Evolutionary conservation across 2,797 vertebrate species (phyloP).

Genomic region (Steatocranus sp.): DNA sequence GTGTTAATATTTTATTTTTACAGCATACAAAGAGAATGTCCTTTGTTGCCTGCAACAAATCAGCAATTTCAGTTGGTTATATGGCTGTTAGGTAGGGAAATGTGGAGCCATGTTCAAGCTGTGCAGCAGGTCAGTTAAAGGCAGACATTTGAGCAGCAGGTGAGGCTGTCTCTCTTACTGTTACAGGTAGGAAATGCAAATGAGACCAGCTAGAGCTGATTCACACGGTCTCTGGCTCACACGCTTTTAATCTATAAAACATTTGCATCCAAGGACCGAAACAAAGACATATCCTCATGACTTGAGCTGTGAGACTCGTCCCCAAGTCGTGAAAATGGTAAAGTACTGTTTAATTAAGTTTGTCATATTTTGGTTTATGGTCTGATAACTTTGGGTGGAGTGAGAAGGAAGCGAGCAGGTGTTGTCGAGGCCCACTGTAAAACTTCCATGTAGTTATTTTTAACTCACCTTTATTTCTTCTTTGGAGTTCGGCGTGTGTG

Average conservation of each 20-base stretch:
- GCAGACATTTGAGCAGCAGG: constrained; percentile 4
- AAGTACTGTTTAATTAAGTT: constrained; percentile 34
- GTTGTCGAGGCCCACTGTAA: background rate
- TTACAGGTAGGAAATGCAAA: constrained; percentile 71
- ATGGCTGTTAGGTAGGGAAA: background rate
- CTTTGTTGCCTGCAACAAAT: background rate
- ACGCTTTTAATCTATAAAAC: background rate
- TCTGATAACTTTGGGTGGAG: background rate
- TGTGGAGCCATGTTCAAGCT: background rate
- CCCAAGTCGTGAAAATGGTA: constrained; percentile 63
- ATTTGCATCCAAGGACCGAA: constrained; percentile 44
- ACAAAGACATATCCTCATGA: constrained; percentile 46
- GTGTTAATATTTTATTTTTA: background rate
- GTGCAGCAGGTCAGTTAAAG: background rate
- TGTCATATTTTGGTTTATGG: background rate
- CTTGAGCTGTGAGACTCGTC: constrained; percentile 18
- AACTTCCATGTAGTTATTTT: background rate
- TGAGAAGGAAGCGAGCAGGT: constrained; percentile 35
- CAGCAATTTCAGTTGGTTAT: background rate
- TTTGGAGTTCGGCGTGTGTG: background rate
- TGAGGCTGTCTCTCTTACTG: background rate
- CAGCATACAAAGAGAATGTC: background rate
- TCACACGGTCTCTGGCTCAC: constrained; percentile 12
- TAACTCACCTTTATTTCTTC: background rate
- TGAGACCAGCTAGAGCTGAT: constrained; percentile 26